Evolutionary conservation across 2,113 vertebrate genomes (phyloP).

Genomic region (Laticauda colubrina): DNA sequence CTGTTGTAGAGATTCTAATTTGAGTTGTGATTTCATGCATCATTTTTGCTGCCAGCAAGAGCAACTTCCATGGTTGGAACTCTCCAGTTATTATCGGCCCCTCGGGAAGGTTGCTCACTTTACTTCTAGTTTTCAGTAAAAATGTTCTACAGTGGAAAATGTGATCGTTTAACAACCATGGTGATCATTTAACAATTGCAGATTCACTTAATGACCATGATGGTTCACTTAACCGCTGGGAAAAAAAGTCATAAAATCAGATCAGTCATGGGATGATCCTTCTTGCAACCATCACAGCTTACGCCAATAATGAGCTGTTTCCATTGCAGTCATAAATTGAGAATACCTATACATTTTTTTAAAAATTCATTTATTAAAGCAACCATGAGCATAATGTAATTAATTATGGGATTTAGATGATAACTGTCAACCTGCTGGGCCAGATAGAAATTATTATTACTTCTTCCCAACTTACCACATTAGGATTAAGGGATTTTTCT

Average conservation of each 20-base stretch:
- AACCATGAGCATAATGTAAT: neutral
- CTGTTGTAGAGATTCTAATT: neutral
- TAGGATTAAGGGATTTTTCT: slow-evolving; percentile 73
- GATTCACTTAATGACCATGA: neutral
- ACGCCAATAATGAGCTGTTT: neutral
- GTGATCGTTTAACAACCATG: neutral
- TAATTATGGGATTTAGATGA: neutral
- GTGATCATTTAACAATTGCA: neutral
- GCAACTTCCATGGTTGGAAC: neutral
- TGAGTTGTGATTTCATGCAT: neutral
- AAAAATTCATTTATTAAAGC: neutral
- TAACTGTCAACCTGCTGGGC: accelerated
- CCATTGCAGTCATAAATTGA: neutral
- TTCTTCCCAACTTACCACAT: slow-evolving; percentile 64
- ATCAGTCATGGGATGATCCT: neutral
- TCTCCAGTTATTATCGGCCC: neutral
- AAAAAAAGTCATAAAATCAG: neutral
- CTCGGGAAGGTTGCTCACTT: neutral
- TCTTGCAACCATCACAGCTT: neutral
- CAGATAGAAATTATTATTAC: neutral
- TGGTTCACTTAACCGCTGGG: neutral
- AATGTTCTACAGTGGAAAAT: neutral
- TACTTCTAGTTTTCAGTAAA: neutral
- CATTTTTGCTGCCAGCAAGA: neutral
- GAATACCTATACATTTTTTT: neutral